Evolutionary conservation across 1,140 invertebrate genomes (phyloP), one percentile per base, ranked within the genome.

Genomic region (Drosophila carrolli): DNA sequence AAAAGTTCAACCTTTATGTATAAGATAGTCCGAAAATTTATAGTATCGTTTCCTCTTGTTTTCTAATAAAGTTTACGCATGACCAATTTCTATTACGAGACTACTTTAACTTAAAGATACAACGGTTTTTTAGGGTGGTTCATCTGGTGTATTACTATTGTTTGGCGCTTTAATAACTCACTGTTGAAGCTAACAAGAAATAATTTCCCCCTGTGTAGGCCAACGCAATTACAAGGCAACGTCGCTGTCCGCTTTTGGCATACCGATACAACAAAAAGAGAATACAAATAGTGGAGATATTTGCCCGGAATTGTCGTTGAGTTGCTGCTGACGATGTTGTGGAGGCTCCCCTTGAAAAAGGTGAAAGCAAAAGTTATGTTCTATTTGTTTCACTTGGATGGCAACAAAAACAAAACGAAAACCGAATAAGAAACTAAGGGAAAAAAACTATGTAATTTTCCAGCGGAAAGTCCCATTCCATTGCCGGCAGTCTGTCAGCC

Each of bases 341-440:
- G 67, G 67, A 70, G 67, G 67, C 38, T 72, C 56, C 70, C 81
- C 81, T 84, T 84, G 77, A 83, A 81, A 77, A 77, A 81, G 83
- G 83, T 88, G 83, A 86, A 86, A 86, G 84, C 83, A 86, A 86
- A 86, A 86, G 83, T 86, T 86, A 71, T 86, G 83, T 86, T 86
- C 83, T 86, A 86, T 89, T 86, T 86, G 67, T 83, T 88, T 83
- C 83, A 86, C 83, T 82, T 82, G 71, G 79, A 82, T 78, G 43
- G 67, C 65, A 58, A 58, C 67, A 71, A 71, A 57, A 71, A 70
- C 67, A 44, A 70, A 71, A 70, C 51, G 67, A 71, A 70, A 71
- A 71, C 67, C 43, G 67, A 71, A 71, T 41, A 67, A 68, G 70
- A 70, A 70, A 71, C 51, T 41, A 1, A 29, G 48, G 44, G 65